Evolutionary conservation across 2,797 vertebrate genomes (phyloP).

Genomic region (Micrastur ruficollis): DNA sequence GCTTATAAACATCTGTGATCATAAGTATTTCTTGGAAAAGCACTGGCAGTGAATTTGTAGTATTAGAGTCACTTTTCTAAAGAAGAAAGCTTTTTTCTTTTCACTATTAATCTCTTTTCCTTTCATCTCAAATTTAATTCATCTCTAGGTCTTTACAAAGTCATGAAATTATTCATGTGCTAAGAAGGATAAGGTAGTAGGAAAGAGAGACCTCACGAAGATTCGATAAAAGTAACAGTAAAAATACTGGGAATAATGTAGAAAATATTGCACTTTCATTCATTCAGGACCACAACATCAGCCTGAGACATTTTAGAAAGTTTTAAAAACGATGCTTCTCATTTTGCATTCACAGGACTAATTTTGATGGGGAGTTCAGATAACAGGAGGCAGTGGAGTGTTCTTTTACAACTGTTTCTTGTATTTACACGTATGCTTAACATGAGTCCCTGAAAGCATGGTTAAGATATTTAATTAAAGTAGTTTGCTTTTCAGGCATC

Average conservation of each 20-base stretch:
- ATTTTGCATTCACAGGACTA: neutral
- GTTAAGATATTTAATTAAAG: neutral
- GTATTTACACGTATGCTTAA: neutral
- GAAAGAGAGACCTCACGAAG: neutral
- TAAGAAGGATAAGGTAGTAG: neutral
- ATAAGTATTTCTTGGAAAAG: conserved; percentile 12
- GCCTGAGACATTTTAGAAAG: neutral
- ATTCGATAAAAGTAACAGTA: neutral
- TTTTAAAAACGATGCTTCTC: neutral
- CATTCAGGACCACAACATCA: neutral
- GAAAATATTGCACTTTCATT: neutral
- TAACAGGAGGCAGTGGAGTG: neutral
- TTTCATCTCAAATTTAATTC: conserved; percentile 46
- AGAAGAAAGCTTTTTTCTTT: neutral
- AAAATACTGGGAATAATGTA: neutral
- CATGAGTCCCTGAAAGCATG: neutral
- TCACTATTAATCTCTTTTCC: conserved; percentile 22
- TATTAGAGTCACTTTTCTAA: neutral
- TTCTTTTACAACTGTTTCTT: neutral
- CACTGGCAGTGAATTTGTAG: neutral
- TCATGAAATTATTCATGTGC: conserved; percentile 24
- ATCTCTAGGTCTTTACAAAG: conserved; percentile 35
- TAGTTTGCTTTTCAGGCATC: neutral
- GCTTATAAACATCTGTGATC: neutral
- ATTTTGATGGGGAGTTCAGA: neutral